Base-by-base conservation (phyloP, 2,113 vertebrate genomes). In the Hippocampus zosterae region DNA sequence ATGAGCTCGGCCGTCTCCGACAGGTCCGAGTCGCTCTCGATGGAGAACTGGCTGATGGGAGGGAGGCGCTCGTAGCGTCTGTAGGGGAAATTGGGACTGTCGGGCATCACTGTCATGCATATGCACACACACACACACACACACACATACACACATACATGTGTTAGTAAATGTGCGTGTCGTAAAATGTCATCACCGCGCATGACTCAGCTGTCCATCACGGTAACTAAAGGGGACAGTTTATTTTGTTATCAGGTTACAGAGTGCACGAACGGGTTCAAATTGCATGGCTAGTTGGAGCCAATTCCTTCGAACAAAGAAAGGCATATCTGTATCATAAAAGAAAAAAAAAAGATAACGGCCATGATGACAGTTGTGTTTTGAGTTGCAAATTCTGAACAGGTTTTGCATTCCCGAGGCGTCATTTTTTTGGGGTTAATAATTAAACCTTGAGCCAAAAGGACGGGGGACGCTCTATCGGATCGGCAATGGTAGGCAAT, bases 1-100 rank as follows among this genome's bases (percentile, higher is more conserved):
- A 99, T 98, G 56, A 99, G 92, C 87, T 98, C 97, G 0, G 97
- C 96, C 0, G 97, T 99, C 91, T 99, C 97, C 0, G 96, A 97
- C 70, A 99, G 93, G 84, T 99, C 97, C 0, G 97, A 97, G 88
- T 99, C 97, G 23, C 97, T 99, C 86, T 99, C 97, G 62, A 99
- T 99, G 42, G 97, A 99, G 79, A 98, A 98, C 88, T 99, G 97
- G 73, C 96, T 96, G 86, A 99, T 99, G 33, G 97, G 97, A 53
- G 97, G 97, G 42, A 99, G 94, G 10, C 96, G 94, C 57, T 99
- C 96, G 2, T 98, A 99, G 0, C 96, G 92, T 37, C 96, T 95
- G 85, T 98, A 98, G 0, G 96, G 93, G 71, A 98, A 97, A 82
- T 94, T 98, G 15, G 95, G 90, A 80, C 94, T 97, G 79, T 98